phyloP scores from a whole-genome alignment of 2,888 invertebrate genomes.

The Physocephala rufipes region DNA sequence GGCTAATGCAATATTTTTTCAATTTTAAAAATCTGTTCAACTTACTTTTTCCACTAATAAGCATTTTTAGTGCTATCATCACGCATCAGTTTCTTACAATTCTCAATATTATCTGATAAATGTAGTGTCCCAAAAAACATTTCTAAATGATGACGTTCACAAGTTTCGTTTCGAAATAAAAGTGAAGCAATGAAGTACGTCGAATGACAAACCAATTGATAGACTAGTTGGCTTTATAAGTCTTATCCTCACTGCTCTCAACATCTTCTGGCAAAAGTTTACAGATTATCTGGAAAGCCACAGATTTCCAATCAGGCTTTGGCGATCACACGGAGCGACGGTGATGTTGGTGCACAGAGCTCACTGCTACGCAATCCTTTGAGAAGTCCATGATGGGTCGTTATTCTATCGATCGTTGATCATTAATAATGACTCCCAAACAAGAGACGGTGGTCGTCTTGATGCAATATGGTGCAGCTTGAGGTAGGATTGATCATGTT shows the following conservation, averaged over 20 bases:
- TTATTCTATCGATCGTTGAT: slow-evolving; percentile 56
- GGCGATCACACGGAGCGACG: no score
- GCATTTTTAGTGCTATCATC: no score
- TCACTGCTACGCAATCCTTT: slow-evolving; percentile 25
- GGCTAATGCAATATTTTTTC: no score
- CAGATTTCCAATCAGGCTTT: no score
- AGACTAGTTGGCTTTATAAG: slow-evolving; percentile 62
- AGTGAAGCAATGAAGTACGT: slow-evolving; percentile 48
- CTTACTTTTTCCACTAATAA: no score
- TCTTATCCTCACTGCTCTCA: slow-evolving; percentile 37
- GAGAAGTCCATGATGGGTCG: slow-evolving; percentile 46
- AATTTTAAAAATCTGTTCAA: no score
- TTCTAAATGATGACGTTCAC: slow-evolving; percentile 61
- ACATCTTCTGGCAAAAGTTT: slow-evolving; percentile 43
- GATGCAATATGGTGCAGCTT: not conserved
- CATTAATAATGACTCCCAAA: slow-evolving; percentile 60
- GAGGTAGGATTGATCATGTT: slow-evolving; percentile 19
- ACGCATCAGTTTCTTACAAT: slow-evolving; percentile 8
- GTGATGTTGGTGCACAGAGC: no score
- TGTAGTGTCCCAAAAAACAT: slow-evolving; percentile 62
- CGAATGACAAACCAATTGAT: slow-evolving; percentile 64
- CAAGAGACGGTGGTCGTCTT: slow-evolving; percentile 38
- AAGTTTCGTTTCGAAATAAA: slow-evolving; percentile 59
- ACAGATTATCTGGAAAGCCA: slow-evolving; percentile 7
- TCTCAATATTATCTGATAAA: slow-evolving; percentile 54